Percentiles rank a stretch among this genome's conserved stretches.
Conservation (phyloP, 2,113 vertebrate species). For the Alethe diademata region DNA sequence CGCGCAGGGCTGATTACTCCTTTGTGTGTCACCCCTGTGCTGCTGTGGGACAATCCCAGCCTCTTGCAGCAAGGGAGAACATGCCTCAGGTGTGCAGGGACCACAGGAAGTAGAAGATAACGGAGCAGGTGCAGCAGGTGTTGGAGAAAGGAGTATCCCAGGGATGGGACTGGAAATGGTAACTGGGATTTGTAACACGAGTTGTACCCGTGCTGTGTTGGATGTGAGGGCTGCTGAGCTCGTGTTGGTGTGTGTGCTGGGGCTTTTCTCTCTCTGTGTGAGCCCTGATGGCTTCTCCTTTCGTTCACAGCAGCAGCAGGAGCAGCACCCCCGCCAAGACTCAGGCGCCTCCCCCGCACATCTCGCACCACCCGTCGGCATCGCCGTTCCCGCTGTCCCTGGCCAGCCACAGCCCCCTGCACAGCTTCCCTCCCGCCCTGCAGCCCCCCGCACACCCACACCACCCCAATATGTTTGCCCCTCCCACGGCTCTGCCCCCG, state of each 20-base stretch:
- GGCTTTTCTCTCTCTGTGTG: not conserved
- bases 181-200: rapidly evolving
- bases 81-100: not conserved
- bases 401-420: constrained; percentile 84
- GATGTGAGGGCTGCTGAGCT: not conserved
- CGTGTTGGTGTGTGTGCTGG: not conserved
- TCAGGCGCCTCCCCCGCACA: constrained; percentile 80
- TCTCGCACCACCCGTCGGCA: constrained; percentile 82
- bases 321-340: constrained; percentile 94
- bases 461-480: constrained; percentile 99
- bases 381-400: constrained; percentile 86
- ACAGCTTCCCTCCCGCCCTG: constrained; percentile 88
- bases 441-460: constrained; percentile 89
- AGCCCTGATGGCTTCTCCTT: not conserved
- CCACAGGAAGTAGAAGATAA: not conserved
- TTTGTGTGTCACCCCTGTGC: not conserved
- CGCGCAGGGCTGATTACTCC: not conserved
- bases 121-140: not conserved
- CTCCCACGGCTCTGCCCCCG: constrained; percentile 94
- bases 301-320: constrained; percentile 87
- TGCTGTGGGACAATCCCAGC: not conserved
- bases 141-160: not conserved
- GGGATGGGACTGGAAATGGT: not conserved
- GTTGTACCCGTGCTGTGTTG: not conserved
- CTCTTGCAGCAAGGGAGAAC: not conserved